These are phyloP conservation scores for Drosophila nigrodunni DNA, from an alignment of 1,140 invertebrate genomes.

Conservation along the genomic window DNA sequence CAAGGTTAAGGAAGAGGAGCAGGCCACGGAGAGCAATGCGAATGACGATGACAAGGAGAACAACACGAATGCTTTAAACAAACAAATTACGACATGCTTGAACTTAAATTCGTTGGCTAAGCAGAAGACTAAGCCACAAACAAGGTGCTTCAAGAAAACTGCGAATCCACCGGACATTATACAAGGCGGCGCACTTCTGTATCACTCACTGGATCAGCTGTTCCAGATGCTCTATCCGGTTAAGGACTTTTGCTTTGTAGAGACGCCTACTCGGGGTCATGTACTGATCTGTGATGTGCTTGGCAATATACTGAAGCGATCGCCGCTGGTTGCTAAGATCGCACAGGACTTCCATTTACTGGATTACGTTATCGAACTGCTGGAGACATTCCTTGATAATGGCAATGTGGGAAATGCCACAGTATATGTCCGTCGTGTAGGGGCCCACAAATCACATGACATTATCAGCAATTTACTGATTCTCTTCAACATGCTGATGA, in stretches of 20 bases:
- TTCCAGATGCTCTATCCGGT: constrained; percentile 49
- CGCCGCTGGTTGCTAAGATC: constrained; percentile 26
- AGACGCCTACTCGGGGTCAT: constrained; percentile 36
- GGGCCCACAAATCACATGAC: constrained; percentile 63
- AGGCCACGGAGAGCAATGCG: not conserved
- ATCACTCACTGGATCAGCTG: constrained; percentile 45
- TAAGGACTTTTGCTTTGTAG: constrained; percentile 49
- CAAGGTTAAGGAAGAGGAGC: not conserved
- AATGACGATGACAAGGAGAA: constrained; percentile 9
- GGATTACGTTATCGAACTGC: constrained; percentile 41
- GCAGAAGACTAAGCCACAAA: not conserved
- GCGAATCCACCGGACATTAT: not conserved
- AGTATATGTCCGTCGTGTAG: constrained; percentile 69
- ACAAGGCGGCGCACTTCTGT: constrained; percentile 35
- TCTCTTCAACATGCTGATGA: constrained; percentile 58
- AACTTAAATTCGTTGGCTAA: constrained; percentile 1
- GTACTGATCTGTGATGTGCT: constrained; percentile 63
- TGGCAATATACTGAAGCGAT: constrained; percentile 59
- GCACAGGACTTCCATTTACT: constrained; percentile 45
- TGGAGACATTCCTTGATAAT: constrained; percentile 64
- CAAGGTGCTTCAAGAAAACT: not conserved
- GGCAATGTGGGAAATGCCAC: constrained; percentile 50
- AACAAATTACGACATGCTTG: constrained; percentile 1
- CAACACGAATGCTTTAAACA: constrained; percentile 3
- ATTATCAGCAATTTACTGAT: constrained; percentile 68